Conservation (phyloP, 2,113 vertebrate species). For the Sylvietta virens region DNA sequence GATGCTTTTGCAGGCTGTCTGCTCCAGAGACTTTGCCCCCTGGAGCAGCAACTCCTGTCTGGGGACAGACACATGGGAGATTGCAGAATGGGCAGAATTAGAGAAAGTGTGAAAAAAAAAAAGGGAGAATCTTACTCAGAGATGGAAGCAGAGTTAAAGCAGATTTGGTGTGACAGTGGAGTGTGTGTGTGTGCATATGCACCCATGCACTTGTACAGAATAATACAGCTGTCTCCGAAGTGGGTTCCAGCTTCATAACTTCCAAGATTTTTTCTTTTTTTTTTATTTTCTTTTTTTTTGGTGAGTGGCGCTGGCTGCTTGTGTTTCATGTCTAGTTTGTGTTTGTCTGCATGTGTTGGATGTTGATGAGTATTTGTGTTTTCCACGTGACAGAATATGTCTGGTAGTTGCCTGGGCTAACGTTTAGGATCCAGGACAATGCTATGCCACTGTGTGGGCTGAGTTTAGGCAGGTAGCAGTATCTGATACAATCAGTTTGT, state of each 20-base stretch:
- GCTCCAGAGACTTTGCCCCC: background rate
- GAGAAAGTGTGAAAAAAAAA: background rate
- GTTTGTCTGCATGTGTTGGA: constrained; percentile 3
- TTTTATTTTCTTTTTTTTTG: background rate
- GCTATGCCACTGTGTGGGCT: constrained; percentile 12
- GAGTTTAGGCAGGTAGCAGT: constrained; percentile 24
- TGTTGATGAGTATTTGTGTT: constrained; percentile 44
- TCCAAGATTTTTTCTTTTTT: background rate
- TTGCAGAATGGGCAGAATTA: background rate
- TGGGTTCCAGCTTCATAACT: background rate
- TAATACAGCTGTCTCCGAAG: background rate
- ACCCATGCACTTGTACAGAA: background rate
- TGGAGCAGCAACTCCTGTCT: background rate
- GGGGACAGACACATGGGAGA: background rate
- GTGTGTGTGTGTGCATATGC: background rate
- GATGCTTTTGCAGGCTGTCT: background rate
- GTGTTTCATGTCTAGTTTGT: background rate
- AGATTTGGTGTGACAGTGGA: background rate
- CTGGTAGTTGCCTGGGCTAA: constrained; percentile 34
- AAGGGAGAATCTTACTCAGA: background rate
- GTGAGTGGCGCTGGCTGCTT: background rate
- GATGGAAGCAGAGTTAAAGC: background rate
- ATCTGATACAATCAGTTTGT: background rate
- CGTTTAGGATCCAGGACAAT: background rate
- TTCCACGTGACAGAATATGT: constrained; percentile 28